phyloP scores from a whole-genome alignment of 1,140 invertebrate genomes.

The Formica exsecta region DNA sequence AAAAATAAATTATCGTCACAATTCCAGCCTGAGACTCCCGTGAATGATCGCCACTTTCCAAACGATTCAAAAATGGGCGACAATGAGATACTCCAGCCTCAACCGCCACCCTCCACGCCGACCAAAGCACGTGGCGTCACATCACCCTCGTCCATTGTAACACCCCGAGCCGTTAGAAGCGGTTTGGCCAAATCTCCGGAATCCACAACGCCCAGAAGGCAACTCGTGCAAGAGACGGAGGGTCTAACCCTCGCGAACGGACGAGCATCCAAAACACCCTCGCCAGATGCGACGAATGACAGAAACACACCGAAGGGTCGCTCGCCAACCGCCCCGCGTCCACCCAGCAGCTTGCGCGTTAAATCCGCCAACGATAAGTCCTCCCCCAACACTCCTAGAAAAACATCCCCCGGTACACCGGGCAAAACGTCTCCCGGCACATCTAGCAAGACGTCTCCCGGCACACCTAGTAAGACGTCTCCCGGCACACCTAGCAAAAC shows the following conservation, averaged over 20 bases:
- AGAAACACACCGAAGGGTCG: constrained; percentile 12
- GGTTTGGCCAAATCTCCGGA: constrained; percentile 81
- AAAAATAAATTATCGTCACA: background rate
- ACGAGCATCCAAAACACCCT: constrained; percentile 53
- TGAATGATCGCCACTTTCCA: background rate
- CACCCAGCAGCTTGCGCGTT: constrained; percentile 59
- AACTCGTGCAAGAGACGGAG: constrained; percentile 39
- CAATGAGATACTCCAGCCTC: constrained; percentile 61
- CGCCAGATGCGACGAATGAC: constrained; percentile 37
- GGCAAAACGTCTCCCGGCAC: constrained; percentile 34
- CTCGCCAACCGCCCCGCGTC: constrained; percentile 61
- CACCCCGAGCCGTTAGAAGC: constrained; percentile 77
- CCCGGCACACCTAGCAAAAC: background rate
- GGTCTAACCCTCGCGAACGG: constrained; percentile 54
- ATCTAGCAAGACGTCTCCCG: background rate
- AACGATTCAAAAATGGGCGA: constrained; percentile 25
- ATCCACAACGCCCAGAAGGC: constrained; percentile 67
- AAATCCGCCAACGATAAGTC: constrained; percentile 50
- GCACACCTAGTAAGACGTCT: constrained; percentile 34
- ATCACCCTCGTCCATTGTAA: constrained; percentile 69
- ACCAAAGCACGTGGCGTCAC: constrained; percentile 60
- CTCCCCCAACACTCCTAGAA: constrained; percentile 21
- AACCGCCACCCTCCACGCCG: constrained; percentile 79
- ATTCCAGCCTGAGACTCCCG: constrained; percentile 47
- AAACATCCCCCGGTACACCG: constrained; percentile 29